Evolutionary conservation across 2,888 invertebrate genomes (phyloP), one percentile per base, ranked within the genome.

Genomic region (Pseudolycoriella hygida): DNA sequence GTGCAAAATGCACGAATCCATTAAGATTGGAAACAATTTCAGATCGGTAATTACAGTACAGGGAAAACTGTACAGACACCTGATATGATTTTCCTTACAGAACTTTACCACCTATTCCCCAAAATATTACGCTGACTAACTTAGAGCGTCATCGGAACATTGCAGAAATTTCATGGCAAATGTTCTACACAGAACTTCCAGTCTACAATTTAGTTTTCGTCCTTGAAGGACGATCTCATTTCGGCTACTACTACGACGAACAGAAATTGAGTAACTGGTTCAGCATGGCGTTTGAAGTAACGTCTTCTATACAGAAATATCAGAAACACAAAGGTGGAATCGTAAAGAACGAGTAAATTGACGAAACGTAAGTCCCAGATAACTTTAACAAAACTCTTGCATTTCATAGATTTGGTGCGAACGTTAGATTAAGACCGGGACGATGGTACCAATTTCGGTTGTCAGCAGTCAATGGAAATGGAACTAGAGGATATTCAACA

Each of bases 371-470:
- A n/a, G n/a, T n/a, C n/a, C n/a, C n/a, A n/a, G n/a, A n/a, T n/a
- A n/a, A n/a, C n/a, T n/a, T n/a, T n/a, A n/a, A n/a, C n/a, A n/a
- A n/a, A n/a, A n/a, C n/a, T n/a, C n/a, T n/a, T 41, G 8, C 48
- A 25, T 25, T 25, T 8, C 5, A 25, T 25, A 64, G 64, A 52
- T 63, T 55, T 40, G 56, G 57, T 42, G 57, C 61, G 25, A 55
- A 56, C n/a, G 60, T 64, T 34, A 62, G 62, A 43, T 53, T 64
- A 47, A 57, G 59, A 55, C 77, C 80, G 0, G 83, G 82, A 3
- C 73, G 77, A 42, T 83, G 82, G 82, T 84, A 83, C 60, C 76
- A 81, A 52, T 81, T 83, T 56, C 69, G 83, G n/a, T 77, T 83
- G 3, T 81, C 83, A 0, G 77, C 83, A 1, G 73, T 84, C 3